Base-by-base conservation (phyloP, 2,797 vertebrate genomes). In the Mus spretus region DNA sequence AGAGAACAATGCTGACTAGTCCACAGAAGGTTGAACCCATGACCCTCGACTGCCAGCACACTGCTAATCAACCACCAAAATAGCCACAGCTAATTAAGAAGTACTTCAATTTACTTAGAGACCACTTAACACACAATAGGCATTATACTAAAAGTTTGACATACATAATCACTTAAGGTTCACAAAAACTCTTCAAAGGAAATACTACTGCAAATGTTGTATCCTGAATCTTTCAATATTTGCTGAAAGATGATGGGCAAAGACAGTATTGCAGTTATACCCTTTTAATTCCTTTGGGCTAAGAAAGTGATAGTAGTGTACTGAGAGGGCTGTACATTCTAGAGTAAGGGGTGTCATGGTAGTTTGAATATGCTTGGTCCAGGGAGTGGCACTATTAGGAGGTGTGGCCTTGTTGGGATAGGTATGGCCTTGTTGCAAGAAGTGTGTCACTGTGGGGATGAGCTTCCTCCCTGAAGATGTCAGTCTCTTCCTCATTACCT, bases 21-120 rank as follows among this genome's bases (percentile, higher is more conserved):
- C 40, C 82, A 96, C 37, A 67, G 34, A 91, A 47, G 74, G 95
- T 37, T 97, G 94, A 95, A 97, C 65, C 28, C 59, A 85, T 93
- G 74, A 96, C 93, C 87, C 91, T 97, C 83, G 80, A 80, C 90
- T 93, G 50, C 94, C 85, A 93, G 57, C 57, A 93, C 57, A 63
- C 44, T 53, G 67, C 74, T 94, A 94, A 96, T 95, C 79, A 94
- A 96, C 80, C 57, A 91, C 81, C 77, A 97, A 94, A 92, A 96
- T 77, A 96, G 87, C 83, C 80, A 84, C 63, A 40, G 17, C 89
- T 84, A 91, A 87, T 90, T 89, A 95, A 83, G 57, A 97, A 63
- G 72, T 81, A 31, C 65, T 94, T 94, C 91, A 50, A 88, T 93
- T 96, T 96, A 94, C 90, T 97, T 92, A 95, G 78, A 93, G 57